Conservation (phyloP, 2,113 vertebrate species). For the Hymenochirus boettgeri region DNA sequence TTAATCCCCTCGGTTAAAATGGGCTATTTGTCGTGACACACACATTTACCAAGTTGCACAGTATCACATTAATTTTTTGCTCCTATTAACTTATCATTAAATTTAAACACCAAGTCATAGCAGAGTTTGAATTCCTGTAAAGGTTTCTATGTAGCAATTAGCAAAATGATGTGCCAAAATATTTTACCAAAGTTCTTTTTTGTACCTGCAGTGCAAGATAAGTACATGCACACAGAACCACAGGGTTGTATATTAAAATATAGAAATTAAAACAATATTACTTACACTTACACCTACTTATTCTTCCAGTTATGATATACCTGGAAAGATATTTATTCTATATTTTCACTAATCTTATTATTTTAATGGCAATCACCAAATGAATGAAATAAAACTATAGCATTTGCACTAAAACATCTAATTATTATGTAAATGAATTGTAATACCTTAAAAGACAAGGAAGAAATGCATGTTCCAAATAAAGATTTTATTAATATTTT, state of each 20-base stretch:
- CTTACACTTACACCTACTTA: background rate
- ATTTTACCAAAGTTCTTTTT: constrained; percentile 24
- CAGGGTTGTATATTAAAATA: background rate
- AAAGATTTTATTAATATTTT: background rate
- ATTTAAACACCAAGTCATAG: background rate
- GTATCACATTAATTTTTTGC: background rate
- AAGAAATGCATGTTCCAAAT: background rate
- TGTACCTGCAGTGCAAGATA: constrained; percentile 7
- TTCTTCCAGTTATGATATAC: background rate
- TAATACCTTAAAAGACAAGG: background rate
- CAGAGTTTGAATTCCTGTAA: background rate
- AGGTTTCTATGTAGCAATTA: background rate
- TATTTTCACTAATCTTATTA: background rate
- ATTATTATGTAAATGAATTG: background rate
- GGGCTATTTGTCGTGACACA: too few species aligned
- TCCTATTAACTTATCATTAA: background rate
- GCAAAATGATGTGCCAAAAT: constrained; percentile 18
- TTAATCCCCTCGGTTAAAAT: too few species aligned
- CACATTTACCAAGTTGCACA: background rate
- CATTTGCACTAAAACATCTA: background rate
- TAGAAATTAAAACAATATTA: background rate
- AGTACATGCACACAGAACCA: constrained; percentile 1
- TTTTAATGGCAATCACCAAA: background rate
- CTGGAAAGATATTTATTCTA: background rate
- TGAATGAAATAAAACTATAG: constrained; percentile 1